phyloP scores from a whole-genome alignment of 2,113 vertebrate genomes.

The Mirza zaza region DNA sequence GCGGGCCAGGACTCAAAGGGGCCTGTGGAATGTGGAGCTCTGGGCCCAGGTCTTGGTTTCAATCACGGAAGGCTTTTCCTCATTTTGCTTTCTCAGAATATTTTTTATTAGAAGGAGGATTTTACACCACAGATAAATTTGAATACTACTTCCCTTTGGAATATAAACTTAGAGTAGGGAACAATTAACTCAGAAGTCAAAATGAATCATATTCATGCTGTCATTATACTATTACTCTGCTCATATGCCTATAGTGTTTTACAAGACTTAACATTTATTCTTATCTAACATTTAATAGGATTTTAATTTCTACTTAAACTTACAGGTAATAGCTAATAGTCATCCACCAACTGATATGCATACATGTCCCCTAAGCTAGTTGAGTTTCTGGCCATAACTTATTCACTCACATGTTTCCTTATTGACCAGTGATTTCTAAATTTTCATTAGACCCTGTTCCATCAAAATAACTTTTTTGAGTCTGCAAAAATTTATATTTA shows the following conservation, averaged over 20 bases:
- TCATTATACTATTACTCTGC: neutral
- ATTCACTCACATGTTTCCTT: neutral
- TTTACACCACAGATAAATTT: neutral
- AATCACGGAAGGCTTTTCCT: neutral
- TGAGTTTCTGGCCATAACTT: neutral
- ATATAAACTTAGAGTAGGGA: neutral
- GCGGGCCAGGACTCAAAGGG: rapidly evolving
- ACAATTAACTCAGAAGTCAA: constrained; percentile 5
- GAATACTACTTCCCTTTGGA: neutral
- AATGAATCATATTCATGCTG: neutral
- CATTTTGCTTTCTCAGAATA: neutral
- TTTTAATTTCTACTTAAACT: constrained; percentile 26
- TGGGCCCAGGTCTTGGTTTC: neutral
- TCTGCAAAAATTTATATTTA: constrained; percentile 36
- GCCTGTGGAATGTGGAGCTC: neutral
- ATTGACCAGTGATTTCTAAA: neutral
- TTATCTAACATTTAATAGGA: neutral
- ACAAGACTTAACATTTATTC: neutral
- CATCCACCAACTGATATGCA: neutral
- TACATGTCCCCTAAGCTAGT: neutral
- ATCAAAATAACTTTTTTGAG: neutral
- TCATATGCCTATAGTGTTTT: neutral
- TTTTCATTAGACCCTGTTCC: constrained; percentile 3
- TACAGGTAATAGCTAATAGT: neutral
- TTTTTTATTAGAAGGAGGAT: neutral